phyloP scores from a whole-genome alignment of 2,113 vertebrate species.

The Varanus salvator region DNA sequence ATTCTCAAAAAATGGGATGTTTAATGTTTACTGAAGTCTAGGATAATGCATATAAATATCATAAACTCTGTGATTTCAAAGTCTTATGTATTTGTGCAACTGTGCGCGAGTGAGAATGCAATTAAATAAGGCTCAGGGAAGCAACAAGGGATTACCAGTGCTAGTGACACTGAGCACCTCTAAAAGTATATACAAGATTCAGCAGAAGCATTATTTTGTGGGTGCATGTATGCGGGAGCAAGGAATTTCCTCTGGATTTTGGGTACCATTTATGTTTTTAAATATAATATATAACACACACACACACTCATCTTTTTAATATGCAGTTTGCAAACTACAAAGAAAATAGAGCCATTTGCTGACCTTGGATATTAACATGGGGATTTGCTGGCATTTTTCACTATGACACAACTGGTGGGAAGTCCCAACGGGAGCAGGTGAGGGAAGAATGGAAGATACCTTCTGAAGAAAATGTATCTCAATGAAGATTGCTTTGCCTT shows the following conservation, averaged over 20 bases:
- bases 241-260: slow-evolving; percentile 2
- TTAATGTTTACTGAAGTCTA: neutral
- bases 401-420: slow-evolving; percentile 63
- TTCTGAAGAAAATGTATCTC: slow-evolving; percentile 66
- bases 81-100: slow-evolving; percentile 4
- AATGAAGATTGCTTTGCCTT: slow-evolving; percentile 59
- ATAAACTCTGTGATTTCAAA: neutral
- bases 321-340: slow-evolving; percentile 44
- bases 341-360: slow-evolving; percentile 33
- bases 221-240: neutral
- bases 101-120: neutral
- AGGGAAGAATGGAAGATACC: slow-evolving; percentile 69
- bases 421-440: slow-evolving; percentile 61
- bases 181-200: neutral
- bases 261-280: slow-evolving; percentile 21
- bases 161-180: neutral
- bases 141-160: neutral
- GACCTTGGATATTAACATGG: slow-evolving; percentile 33
- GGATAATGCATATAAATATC: slow-evolving; percentile 7
- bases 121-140: slow-evolving; percentile 10
- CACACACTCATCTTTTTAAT: neutral
- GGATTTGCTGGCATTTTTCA: slow-evolving; percentile 47
- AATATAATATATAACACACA: neutral
- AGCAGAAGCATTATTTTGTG: slow-evolving; percentile 6
- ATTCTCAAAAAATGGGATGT: neutral